Evolutionary conservation across 2,113 vertebrate species (phyloP), one percentile per base, ranked within the genome.

Genomic region (Alces alces): DNA sequence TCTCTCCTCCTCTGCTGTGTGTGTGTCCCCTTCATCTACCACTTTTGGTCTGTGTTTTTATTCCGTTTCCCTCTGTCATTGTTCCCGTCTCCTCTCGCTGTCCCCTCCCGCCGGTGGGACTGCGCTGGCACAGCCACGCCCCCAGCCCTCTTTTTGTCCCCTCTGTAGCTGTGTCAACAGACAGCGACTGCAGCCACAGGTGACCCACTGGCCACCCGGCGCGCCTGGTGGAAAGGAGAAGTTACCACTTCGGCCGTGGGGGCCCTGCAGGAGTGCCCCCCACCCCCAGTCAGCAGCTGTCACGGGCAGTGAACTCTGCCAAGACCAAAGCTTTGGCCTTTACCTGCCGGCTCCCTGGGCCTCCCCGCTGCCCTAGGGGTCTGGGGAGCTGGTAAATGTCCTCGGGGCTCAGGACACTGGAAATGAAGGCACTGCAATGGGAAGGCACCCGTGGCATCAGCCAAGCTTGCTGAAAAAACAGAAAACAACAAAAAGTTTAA

Each of bases 161-260:
- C 64, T 16, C 86, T 92, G 82, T 86, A 98, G 97, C 85, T 9
- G 10, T 79, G n/a, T 91, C 95, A 36, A 66, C 88, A 91, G 93
- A 92, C 12, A 89, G 70, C 61, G 86, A 27, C 78, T 13, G 16
- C 52, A 76, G 93, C 55, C 52, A 54, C 55, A 97, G 98, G 97
- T 98, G 97, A 98, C 95, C 91, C 33, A 5, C 5, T 3, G 52
- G 70, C 36, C 87, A 79, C 39, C 15, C 3, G 16, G 64, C 39
- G 21, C 27, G 36, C 39, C 19, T 70, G 36, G 55, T 9, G 17
- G 30, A 33, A 89, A 96, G 66, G 83, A 91, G 76, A 47, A 8
- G 30, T 82, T 60, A 36, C 91, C 80, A 7, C 17, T 85, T 92
- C 2, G 1, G n/a, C 23, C 54, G 54, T 13, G 1, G 52, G 33